These are phyloP conservation scores for Ciconia nigra DNA, from an alignment of 2,797 vertebrate genomes.

Conservation along the genomic window DNA sequence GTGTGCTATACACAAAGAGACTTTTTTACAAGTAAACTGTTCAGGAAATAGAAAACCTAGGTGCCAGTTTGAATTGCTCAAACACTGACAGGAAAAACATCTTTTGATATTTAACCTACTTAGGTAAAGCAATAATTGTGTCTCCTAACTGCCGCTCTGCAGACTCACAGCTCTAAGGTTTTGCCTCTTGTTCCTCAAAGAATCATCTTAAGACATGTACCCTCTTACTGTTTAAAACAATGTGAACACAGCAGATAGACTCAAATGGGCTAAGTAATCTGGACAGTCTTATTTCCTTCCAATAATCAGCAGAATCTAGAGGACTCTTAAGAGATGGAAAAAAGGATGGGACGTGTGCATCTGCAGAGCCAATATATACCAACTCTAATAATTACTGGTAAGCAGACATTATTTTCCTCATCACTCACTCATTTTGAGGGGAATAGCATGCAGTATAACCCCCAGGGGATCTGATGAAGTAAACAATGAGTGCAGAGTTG, in stretches of 20 bases:
- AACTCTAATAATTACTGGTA: neutral
- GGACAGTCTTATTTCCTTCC: neutral
- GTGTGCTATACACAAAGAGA: neutral
- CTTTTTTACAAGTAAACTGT: neutral
- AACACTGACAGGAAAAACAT: neutral
- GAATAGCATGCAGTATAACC: neutral
- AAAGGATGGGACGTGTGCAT: neutral
- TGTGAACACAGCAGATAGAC: neutral
- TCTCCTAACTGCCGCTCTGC: neutral
- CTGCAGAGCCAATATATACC: neutral
- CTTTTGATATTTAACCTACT: neutral
- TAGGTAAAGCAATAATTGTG: neutral
- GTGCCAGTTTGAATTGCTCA: neutral
- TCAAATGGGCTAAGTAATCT: neutral
- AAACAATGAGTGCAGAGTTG: neutral
- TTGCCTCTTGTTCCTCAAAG: neutral
- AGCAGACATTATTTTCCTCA: neutral
- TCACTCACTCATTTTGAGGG: neutral
- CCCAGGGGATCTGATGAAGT: neutral
- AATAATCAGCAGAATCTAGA: neutral
- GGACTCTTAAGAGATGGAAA: neutral
- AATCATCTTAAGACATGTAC: fast-evolving
- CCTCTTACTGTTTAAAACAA: neutral
- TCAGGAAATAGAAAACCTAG: neutral
- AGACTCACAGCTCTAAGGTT: neutral